These are phyloP conservation scores for Thelaira solivaga DNA, from an alignment of 2,888 invertebrate species.

Conservation along the genomic window DNA sequence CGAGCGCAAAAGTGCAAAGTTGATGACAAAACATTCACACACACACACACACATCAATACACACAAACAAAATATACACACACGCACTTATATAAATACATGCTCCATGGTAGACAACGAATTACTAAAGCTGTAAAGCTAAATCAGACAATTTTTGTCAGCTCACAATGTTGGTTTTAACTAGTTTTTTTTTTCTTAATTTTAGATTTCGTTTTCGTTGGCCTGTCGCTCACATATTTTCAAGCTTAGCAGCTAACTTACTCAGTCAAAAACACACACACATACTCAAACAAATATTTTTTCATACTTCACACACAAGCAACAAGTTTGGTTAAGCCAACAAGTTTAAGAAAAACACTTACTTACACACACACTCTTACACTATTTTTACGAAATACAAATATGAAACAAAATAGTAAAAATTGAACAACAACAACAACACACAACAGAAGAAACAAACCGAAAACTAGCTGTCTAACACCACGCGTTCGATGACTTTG, in stretches of 20 bases:
- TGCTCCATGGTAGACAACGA: neutral
- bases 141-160: constrained; percentile 14
- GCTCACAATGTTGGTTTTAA: constrained; percentile 39
- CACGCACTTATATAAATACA: constrained; percentile 4
- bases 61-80: too few relatives aligned
- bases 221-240: constrained; percentile 25
- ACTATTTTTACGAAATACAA: constrained; percentile 49
- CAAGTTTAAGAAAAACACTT: too few relatives aligned
- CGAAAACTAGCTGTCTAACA: neutral
- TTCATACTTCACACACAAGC: neutral
- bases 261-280: neutral
- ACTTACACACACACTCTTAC: too few relatives aligned
- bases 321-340: too few relatives aligned
- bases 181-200: constrained; percentile 38
- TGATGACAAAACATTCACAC: constrained; percentile 32
- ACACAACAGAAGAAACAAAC: constrained; percentile 31
- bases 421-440: constrained; percentile 17
- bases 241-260: constrained; percentile 4
- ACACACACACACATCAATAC: neutral
- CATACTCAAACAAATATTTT: too few relatives aligned
- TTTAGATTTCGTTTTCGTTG: constrained; percentile 53
- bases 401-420: constrained; percentile 41
- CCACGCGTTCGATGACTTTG: constrained; percentile 53
- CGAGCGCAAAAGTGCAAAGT: constrained; percentile 62
- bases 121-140: constrained; percentile 2